Conservation (phyloP, 2,888 invertebrate species). For the Drosophila sordidula region DNA sequence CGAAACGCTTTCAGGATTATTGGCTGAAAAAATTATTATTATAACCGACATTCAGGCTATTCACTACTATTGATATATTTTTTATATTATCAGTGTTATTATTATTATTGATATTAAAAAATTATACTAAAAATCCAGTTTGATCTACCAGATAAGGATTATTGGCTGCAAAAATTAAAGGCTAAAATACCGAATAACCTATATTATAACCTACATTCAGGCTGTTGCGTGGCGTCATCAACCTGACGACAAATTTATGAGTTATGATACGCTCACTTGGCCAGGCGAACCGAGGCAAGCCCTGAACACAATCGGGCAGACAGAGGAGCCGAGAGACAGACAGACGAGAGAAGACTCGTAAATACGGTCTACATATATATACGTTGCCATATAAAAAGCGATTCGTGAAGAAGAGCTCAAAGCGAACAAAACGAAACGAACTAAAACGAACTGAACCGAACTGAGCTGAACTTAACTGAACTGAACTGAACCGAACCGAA, state of each 20-base stretch:
- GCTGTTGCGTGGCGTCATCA: conserved; percentile 56
- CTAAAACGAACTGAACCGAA: conserved; percentile 32
- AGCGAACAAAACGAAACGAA: conserved; percentile 28
- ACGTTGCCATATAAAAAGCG: conserved; percentile 43
- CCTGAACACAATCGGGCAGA: conserved; percentile 9
- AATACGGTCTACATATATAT: conserved; percentile 9
- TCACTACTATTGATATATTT: too few relatives aligned
- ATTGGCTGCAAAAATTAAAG: too few relatives aligned
- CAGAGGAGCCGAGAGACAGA: conserved; percentile 8
- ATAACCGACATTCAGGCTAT: too few relatives aligned
- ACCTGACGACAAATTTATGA: conserved; percentile 65
- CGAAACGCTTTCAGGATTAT: too few relatives aligned
- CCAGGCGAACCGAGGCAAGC: conserved; percentile 20
- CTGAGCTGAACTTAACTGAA: conserved; percentile 19
- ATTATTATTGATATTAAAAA: too few relatives aligned
- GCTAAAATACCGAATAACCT: too few relatives aligned
- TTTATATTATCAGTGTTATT: too few relatives aligned
- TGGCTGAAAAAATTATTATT: too few relatives aligned
- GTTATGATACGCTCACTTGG: conserved; percentile 52
- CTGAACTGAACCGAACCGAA: conserved; percentile 27
- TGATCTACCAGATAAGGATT: too few relatives aligned
- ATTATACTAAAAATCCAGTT: too few relatives aligned
- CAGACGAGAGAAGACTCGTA: conserved; percentile 42
- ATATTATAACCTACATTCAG: conserved; percentile 8
- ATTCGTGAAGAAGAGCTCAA: conserved; percentile 38